Evolutionary conservation across 2,113 vertebrate species (phyloP).

Genomic region (Indri indri): DNA sequence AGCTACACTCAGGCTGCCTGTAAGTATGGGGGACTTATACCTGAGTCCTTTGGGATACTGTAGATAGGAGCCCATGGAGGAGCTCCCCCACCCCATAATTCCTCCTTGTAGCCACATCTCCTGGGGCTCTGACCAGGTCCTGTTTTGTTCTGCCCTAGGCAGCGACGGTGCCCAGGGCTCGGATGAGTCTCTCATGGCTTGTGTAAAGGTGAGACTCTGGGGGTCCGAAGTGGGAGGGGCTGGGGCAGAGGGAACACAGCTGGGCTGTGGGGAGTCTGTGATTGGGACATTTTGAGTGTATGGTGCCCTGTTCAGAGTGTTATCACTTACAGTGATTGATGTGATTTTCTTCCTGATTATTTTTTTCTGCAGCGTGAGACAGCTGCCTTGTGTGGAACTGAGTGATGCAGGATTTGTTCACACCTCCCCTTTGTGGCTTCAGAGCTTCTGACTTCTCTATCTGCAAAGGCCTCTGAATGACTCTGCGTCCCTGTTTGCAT

Average conservation of each 20-base stretch:
- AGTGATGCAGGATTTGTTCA: background rate
- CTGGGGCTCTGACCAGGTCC: background rate
- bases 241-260: background rate
- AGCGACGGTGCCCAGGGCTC: background rate
- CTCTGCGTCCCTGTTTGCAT: background rate
- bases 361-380: background rate
- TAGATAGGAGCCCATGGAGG: background rate
- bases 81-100: background rate
- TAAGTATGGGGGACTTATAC: too few species aligned
- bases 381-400: background rate
- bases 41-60: background rate
- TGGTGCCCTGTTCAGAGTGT: background rate
- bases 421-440: too few species aligned
- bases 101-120: background rate
- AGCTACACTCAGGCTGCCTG: accelerated
- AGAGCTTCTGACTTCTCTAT: background rate
- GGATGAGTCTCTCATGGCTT: background rate
- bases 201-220: background rate
- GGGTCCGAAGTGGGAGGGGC: background rate
- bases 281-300: background rate
- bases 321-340: accelerated
- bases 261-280: background rate
- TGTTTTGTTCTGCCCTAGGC: background rate
- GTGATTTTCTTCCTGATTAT: background rate
- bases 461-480: background rate